Conservation (phyloP, 2,113 vertebrate genomes). For the Anarhynchus alexandrinus region DNA sequence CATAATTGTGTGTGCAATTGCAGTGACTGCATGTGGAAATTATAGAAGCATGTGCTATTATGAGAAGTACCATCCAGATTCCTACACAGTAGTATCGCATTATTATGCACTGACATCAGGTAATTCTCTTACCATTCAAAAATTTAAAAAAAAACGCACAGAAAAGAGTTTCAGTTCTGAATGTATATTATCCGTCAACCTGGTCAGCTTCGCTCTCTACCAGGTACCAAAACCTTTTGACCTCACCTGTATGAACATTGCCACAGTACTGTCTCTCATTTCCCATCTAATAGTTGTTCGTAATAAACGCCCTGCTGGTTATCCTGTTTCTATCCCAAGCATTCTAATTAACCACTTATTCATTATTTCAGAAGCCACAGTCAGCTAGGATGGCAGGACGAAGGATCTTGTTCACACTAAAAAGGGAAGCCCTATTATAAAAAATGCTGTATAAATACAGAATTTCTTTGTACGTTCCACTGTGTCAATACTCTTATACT, state of each 20-base stretch:
- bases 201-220: not conserved
- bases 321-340: not conserved
- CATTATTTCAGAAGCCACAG: not conserved
- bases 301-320: not conserved
- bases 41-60: not conserved
- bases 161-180: not conserved
- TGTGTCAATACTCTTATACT: not conserved
- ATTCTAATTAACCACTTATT: not conserved
- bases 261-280: not conserved
- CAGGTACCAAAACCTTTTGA: not conserved
- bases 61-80: not conserved
- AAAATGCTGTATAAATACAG: not conserved
- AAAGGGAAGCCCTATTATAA: not conserved
- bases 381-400: not conserved
- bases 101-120: not conserved
- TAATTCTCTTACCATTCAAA: not conserved
- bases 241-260: not conserved
- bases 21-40: not conserved
- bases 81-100: not conserved
- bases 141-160: not conserved
- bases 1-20: not conserved
- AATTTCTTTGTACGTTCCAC: not conserved
- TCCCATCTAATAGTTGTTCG: not conserved
- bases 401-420: not conserved
- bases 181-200: not conserved